Conservation (phyloP, 1,140 invertebrate genomes). For the Psilanteris sp. region DNA sequence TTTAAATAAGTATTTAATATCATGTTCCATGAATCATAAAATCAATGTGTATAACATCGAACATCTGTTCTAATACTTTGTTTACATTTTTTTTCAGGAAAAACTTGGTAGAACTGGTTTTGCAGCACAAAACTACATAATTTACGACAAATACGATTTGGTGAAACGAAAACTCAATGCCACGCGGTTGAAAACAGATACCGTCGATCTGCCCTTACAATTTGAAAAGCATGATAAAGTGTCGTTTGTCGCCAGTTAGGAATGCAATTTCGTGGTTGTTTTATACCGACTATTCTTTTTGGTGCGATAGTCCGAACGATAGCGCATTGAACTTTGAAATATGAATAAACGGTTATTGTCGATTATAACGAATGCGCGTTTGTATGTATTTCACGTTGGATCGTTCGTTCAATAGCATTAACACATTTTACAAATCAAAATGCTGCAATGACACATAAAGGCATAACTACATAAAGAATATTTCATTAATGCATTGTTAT, state of each 20-base stretch:
- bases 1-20: no score
- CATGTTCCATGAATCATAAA: no score
- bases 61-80: no score
- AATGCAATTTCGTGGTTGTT: constrained; percentile 66
- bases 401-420: constrained; percentile 24
- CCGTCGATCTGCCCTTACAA: constrained; percentile 53
- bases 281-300: constrained; percentile 58
- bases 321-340: constrained; percentile 65
- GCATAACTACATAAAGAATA: constrained; percentile 23
- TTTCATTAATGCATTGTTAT: constrained; percentile 19
- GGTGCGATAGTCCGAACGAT: constrained; percentile 43
- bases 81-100: no score
- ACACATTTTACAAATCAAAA: constrained; percentile 39
- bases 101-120: no score
- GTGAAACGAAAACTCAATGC: constrained; percentile 48
- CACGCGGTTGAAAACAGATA: constrained; percentile 56
- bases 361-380: constrained; percentile 58
- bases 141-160: constrained; percentile 58
- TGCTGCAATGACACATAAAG: constrained; percentile 6
- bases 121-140: constrained; percentile 20
- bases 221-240: constrained; percentile 65
- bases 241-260: constrained; percentile 63
- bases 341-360: constrained; percentile 65
- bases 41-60: no score
- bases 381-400: constrained; percentile 41